These are phyloP conservation scores for Megathymus violae DNA, from an alignment of 1,140 invertebrate species.

Conservation along the genomic window DNA sequence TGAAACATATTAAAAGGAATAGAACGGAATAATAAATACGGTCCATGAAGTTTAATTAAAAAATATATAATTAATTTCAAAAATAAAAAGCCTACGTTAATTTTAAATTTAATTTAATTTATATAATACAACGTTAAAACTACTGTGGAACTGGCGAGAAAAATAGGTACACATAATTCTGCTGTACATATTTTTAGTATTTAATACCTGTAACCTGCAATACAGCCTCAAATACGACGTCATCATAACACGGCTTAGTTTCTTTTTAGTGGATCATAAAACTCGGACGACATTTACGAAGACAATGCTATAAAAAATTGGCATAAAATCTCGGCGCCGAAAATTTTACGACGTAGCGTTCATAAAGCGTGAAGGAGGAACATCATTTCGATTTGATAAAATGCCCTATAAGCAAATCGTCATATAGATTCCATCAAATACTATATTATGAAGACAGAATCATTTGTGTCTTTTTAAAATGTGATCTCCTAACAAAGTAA, in stretches of 20 bases:
- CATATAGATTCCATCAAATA: not conserved
- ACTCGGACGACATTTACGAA: constrained; percentile 74
- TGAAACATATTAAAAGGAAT: too few species aligned
- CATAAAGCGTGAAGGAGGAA: constrained; percentile 59
- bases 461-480: too few species aligned
- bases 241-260: constrained; percentile 51
- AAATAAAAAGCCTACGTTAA: too few species aligned
- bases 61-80: too few species aligned
- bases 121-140: too few species aligned
- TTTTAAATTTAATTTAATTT: too few species aligned
- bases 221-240: constrained; percentile 36
- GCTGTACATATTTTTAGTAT: constrained; percentile 3
- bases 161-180: too few species aligned
- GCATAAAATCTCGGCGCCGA: constrained; percentile 77
- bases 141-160: not conserved
- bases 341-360: constrained; percentile 67
- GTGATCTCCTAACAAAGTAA: too few species aligned
- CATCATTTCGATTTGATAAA: constrained; percentile 62
- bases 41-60: too few species aligned
- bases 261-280: constrained; percentile 72
- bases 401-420: constrained; percentile 44
- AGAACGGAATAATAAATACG: too few species aligned
- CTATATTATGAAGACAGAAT: not conserved
- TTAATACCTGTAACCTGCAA: constrained; percentile 13
- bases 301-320: constrained; percentile 77